These are phyloP conservation scores for Daboia siamensis DNA, from an alignment of 2,113 vertebrate genomes.

Conservation along the genomic window DNA sequence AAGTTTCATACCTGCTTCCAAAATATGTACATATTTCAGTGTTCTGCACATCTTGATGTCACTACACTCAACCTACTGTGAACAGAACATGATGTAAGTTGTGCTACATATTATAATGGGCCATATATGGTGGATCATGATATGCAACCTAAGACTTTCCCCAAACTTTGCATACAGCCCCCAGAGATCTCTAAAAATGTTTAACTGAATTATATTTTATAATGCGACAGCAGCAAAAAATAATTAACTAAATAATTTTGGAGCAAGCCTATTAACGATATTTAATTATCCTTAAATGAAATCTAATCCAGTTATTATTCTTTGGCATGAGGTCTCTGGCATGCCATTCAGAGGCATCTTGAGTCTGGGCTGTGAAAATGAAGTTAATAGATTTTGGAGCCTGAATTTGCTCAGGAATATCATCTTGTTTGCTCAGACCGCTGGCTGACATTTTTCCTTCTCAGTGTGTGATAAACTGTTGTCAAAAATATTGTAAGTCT, in stretches of 20 bases:
- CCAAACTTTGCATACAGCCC: not conserved
- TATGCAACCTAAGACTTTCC: not conserved
- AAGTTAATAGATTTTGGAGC: not conserved
- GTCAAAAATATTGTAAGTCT: not conserved
- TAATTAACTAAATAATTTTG: not conserved
- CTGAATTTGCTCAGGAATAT: not conserved
- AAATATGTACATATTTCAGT: not conserved
- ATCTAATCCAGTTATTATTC: not conserved
- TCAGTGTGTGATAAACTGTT: not conserved
- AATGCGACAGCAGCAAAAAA: not conserved
- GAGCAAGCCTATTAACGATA: not conserved
- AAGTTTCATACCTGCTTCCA: not conserved
- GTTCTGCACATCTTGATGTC: not conserved
- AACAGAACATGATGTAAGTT: not conserved
- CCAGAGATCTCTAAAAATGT: not conserved
- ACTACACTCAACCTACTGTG: not conserved
- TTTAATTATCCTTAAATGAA: not conserved
- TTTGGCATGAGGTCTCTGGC: not conserved
- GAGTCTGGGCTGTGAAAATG: not conserved
- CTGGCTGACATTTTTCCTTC: not conserved
- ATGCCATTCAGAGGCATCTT: not conserved
- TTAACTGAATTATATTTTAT: not conserved
- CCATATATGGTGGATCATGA: not conserved
- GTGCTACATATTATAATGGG: not conserved
- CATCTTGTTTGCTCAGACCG: not conserved